Evolutionary conservation across 2,113 vertebrate species (phyloP).

Genomic region (Zosterops borbonicus): DNA sequence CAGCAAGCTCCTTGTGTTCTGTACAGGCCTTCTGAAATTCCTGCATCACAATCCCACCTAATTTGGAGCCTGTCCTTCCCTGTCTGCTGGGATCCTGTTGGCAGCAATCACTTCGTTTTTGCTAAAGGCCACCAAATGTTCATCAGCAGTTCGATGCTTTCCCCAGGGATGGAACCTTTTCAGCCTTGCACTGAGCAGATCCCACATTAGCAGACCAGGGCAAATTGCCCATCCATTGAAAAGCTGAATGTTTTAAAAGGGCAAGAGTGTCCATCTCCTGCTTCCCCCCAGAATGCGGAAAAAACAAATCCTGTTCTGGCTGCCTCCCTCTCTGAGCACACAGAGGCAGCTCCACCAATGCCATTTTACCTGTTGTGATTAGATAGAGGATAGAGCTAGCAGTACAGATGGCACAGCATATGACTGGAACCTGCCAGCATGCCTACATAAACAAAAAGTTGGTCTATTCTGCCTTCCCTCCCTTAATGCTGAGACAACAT

Average conservation of each 20-base stretch:
- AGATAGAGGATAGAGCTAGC: slow-evolving; percentile 37
- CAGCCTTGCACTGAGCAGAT: slow-evolving; percentile 66
- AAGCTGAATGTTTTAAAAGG: slow-evolving; percentile 59
- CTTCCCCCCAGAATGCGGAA: slow-evolving; percentile 1
- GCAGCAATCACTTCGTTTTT: slow-evolving; percentile 43
- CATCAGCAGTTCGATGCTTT: slow-evolving; percentile 52
- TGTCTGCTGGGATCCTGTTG: slow-evolving; percentile 63
- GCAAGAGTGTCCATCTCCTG: slow-evolving; percentile 58
- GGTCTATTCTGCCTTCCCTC: slow-evolving; percentile 39
- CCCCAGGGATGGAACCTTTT: slow-evolving; percentile 70
- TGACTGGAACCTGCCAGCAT: slow-evolving; percentile 62
- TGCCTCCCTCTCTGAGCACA: background rate
- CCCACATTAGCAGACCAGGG: slow-evolving; percentile 61
- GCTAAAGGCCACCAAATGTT: slow-evolving; percentile 76
- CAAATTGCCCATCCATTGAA: slow-evolving; percentile 61
- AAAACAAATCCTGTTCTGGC: slow-evolving; percentile 15
- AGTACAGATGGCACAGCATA: slow-evolving; percentile 64
- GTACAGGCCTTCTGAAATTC: slow-evolving; percentile 30
- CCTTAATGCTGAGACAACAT: slow-evolving; percentile 54
- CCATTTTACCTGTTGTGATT: slow-evolving; percentile 58
- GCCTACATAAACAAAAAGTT: slow-evolving; percentile 60
- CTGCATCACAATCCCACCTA: slow-evolving; percentile 50
- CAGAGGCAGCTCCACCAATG: slow-evolving; percentile 12
- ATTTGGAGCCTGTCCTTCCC: slow-evolving; percentile 57
- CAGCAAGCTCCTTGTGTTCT: background rate